These are phyloP conservation scores for Lacanobia oleracea DNA, from an alignment of 2,888 invertebrate genomes.

Conservation along the genomic window DNA sequence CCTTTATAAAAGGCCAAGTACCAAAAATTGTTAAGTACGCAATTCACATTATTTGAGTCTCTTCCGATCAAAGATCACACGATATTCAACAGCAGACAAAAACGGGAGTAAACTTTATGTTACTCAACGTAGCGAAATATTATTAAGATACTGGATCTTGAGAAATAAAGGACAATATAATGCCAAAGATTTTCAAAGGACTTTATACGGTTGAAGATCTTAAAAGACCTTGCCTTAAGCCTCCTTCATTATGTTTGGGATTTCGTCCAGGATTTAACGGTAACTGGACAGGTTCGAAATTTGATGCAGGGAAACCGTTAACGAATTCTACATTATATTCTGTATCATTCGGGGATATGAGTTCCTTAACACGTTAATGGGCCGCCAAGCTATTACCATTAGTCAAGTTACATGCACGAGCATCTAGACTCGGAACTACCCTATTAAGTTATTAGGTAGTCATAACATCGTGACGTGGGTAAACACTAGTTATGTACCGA, in stretches of 20 bases:
- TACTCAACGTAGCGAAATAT: slow-evolving; percentile 22
- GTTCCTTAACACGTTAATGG: neutral
- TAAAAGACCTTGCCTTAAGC: slow-evolving; percentile 12
- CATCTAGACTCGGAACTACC: slow-evolving; percentile 23
- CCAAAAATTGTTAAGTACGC: neutral
- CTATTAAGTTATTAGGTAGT: slow-evolving; percentile 27
- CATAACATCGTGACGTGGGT: slow-evolving; percentile 42
- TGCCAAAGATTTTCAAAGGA: slow-evolving; percentile 23
- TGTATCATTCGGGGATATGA: neutral
- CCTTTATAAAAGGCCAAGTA: slow-evolving; percentile 7
- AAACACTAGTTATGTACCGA: slow-evolving; percentile 36
- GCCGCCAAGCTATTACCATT: neutral
- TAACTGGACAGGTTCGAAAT: slow-evolving; percentile 1
- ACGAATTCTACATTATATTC: neutral
- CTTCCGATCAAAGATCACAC: neutral
- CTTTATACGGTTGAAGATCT: slow-evolving; percentile 15
- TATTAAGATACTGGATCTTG: slow-evolving; percentile 18
- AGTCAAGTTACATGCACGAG: slow-evolving; percentile 3
- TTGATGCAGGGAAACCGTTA: neutral
- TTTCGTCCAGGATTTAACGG: neutral
- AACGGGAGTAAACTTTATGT: neutral
- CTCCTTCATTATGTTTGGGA: slow-evolving; percentile 10
- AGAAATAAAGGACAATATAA: slow-evolving; percentile 12
- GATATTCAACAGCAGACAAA: neutral
- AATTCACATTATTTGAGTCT: slow-evolving; percentile 6